A percentile compares a stretch with the other conserved stretches of the same genome.
Evolutionary conservation across 1,140 invertebrate species (phyloP).

Genomic region (Macrocentrus cingulum): DNA sequence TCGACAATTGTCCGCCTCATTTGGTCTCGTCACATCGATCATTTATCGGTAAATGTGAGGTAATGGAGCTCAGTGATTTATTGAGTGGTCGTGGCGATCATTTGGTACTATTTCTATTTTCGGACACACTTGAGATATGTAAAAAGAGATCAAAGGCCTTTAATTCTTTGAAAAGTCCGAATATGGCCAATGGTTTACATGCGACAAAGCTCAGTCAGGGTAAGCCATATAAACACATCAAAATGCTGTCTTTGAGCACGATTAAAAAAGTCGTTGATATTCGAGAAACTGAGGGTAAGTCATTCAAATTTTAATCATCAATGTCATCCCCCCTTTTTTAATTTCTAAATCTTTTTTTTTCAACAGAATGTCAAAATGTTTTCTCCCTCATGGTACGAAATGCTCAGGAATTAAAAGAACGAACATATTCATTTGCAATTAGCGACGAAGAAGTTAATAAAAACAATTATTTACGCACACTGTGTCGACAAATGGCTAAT

Average conservation of each 20-base stretch:
- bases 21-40: slow-evolving; percentile 88
- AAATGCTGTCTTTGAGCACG: slow-evolving; percentile 81
- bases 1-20: slow-evolving; percentile 94
- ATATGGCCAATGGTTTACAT: slow-evolving; percentile 63
- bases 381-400: slow-evolving; percentile 85
- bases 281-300: slow-evolving; percentile 75
- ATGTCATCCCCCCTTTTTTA: no score
- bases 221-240: slow-evolving; percentile 90
- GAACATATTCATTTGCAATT: slow-evolving; percentile 84
- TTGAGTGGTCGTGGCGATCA: slow-evolving; percentile 84
- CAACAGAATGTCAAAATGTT: slow-evolving; percentile 79
- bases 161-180: slow-evolving; percentile 71
- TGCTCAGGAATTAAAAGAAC: slow-evolving; percentile 84
- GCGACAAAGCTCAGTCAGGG: slow-evolving; percentile 63
- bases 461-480: slow-evolving; percentile 72
- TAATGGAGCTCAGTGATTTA: slow-evolving; percentile 84
- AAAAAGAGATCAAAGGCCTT: slow-evolving; percentile 82
- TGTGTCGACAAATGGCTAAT: slow-evolving; percentile 88
- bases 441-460: slow-evolving; percentile 80
- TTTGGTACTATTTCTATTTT: slow-evolving; percentile 89
- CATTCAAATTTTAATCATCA: slow-evolving; percentile 17
- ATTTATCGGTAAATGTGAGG: slow-evolving; percentile 85
- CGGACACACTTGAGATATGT: slow-evolving; percentile 89
- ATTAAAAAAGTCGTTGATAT: slow-evolving; percentile 91
- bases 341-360: not conserved